Evolutionary conservation across 1,140 invertebrate genomes (phyloP).

Genomic region (Cydia amplana): DNA sequence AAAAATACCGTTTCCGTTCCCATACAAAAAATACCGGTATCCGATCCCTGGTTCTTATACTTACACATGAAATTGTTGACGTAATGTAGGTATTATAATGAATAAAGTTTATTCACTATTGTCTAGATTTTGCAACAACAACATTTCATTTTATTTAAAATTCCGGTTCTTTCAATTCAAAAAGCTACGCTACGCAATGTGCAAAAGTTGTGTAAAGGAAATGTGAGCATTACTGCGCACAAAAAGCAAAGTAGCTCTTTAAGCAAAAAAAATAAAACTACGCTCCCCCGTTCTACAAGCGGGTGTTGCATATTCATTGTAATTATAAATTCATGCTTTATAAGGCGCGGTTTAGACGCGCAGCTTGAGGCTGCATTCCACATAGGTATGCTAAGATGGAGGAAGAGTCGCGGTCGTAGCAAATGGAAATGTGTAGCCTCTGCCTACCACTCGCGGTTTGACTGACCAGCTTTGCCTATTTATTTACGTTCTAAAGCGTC

Average conservation of each 20-base stretch:
- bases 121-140: background rate
- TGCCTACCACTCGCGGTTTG: background rate
- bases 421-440: background rate
- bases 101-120: too few relatives aligned
- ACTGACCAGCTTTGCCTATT: background rate
- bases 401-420: background rate
- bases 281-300: slow-evolving; percentile 5
- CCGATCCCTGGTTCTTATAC: too few relatives aligned
- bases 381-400: background rate
- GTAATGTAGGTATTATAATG: too few relatives aligned
- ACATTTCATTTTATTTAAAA: background rate
- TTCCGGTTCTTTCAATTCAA: background rate
- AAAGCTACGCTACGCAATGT: background rate
- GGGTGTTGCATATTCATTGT: slow-evolving; percentile 18
- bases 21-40: too few relatives aligned
- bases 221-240: background rate
- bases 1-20: too few relatives aligned
- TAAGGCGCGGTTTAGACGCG: slow-evolving; percentile 3
- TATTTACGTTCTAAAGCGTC: too few relatives aligned
- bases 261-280: slow-evolving; percentile 2
- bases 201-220: slow-evolving; percentile 7
- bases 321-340: slow-evolving; percentile 18
- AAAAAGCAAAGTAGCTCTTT: slow-evolving; percentile 17
- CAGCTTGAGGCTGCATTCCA: background rate
- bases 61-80: too few relatives aligned